phyloP scores from a whole-genome alignment of 2,888 invertebrate genomes.

The Microlaimidae sp. region DNA sequence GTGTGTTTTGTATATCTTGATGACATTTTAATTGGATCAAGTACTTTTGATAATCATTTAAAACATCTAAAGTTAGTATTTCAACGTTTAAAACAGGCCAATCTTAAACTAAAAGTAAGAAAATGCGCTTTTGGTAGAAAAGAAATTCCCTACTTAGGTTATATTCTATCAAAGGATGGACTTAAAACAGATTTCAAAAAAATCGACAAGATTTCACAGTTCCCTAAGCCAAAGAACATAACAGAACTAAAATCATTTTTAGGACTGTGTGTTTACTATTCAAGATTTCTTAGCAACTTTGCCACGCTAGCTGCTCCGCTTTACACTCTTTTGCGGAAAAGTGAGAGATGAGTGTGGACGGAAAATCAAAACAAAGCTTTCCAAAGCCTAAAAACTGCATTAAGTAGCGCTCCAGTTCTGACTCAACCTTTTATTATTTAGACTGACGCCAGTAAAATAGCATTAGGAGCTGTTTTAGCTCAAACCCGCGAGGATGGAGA shows the following conservation, averaged over 20 bases:
- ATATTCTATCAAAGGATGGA: background rate
- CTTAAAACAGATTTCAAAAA: background rate
- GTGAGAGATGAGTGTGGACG: background rate
- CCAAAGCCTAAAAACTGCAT: background rate
- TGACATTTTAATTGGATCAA: background rate
- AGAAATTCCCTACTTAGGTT: background rate
- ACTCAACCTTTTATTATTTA: background rate
- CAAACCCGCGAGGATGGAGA: no score
- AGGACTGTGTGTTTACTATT: conserved; percentile 1
- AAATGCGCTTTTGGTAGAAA: background rate
- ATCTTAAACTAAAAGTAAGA: background rate
- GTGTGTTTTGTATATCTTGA: no score
- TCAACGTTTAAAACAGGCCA: background rate
- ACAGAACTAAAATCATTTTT: background rate
- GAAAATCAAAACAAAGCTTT: background rate
- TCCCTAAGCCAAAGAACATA: background rate
- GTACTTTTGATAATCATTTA: background rate
- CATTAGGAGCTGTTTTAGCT: background rate
- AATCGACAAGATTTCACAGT: background rate
- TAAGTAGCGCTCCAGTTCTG: background rate
- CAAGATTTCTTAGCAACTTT: background rate
- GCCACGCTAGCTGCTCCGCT: background rate
- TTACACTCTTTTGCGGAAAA: background rate
- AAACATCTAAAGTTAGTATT: background rate
- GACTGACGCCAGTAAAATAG: background rate